Conservation (phyloP, 2,888 invertebrate genomes). For the Himalopsyche kuldschensis region DNA sequence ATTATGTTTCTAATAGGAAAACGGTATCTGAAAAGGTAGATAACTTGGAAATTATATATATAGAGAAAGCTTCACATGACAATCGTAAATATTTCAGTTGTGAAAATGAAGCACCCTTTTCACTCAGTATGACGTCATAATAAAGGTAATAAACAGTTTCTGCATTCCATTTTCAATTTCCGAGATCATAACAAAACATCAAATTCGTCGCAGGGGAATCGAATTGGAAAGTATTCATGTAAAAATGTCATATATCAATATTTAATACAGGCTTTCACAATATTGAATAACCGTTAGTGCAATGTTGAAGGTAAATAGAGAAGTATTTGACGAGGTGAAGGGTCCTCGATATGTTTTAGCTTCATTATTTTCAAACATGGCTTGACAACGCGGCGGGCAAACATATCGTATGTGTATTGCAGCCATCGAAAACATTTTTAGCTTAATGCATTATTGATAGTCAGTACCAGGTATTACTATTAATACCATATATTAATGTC, state of each 20-base stretch:
- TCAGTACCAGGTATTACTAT: no score
- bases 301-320: not conserved
- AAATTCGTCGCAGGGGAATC: not conserved
- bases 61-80: no score
- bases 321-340: not conserved
- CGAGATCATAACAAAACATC: not conserved
- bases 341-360: not conserved
- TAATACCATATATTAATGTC: no score
- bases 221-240: not conserved
- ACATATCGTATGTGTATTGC: not conserved
- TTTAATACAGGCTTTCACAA: not conserved
- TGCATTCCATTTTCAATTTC: no score
- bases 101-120: no score
- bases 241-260: not conserved
- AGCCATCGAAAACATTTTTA: not conserved
- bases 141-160: no score
- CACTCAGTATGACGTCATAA: no score
- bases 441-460: no score
- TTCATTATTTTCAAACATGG: constrained; percentile 31
- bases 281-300: not conserved
- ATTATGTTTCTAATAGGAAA: no score
- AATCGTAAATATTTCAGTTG: no score
- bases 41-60: no score
- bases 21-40: no score
- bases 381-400: not conserved